These are phyloP conservation scores for Thereva nobilitata DNA, from an alignment of 2,888 invertebrate species.

Conservation along the genomic window DNA sequence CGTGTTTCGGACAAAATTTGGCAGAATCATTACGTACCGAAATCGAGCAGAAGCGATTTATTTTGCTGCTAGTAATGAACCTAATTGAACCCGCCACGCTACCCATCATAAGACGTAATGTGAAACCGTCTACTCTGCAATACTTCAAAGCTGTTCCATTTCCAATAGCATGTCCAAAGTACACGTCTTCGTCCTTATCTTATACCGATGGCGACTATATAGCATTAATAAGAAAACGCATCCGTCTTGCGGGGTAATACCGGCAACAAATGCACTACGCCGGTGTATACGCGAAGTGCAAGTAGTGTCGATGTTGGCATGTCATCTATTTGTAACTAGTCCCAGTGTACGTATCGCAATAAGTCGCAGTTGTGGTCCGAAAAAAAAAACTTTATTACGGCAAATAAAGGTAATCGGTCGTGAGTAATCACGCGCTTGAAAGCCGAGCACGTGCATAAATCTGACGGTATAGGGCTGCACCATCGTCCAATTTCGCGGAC, in stretches of 20 bases:
- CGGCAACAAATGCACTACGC: conserved; percentile 12
- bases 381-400: conserved; percentile 40
- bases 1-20: not conserved
- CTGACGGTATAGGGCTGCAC: conserved; percentile 5
- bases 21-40: not conserved
- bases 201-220: too few relatives aligned
- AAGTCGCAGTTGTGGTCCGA: conserved; percentile 9
- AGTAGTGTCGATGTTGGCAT: conserved; percentile 22
- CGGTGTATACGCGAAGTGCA: not conserved
- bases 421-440: conserved; percentile 39
- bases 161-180: too few relatives aligned
- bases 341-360: conserved; percentile 7
- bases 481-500: conserved; percentile 5
- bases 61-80: too few relatives aligned
- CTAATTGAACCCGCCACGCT: too few relatives aligned
- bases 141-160: too few relatives aligned
- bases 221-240: conserved; percentile 14
- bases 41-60: too few relatives aligned
- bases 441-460: conserved; percentile 40
- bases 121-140: too few relatives aligned
- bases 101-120: too few relatives aligned
- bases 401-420: conserved; percentile 41
- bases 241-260: conserved; percentile 7
- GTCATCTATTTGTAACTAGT: conserved; percentile 22
- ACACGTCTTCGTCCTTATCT: too few relatives aligned